Evolutionary conservation across 2,113 vertebrate genomes (phyloP).

Genomic region (Cygnus buccinator): DNA sequence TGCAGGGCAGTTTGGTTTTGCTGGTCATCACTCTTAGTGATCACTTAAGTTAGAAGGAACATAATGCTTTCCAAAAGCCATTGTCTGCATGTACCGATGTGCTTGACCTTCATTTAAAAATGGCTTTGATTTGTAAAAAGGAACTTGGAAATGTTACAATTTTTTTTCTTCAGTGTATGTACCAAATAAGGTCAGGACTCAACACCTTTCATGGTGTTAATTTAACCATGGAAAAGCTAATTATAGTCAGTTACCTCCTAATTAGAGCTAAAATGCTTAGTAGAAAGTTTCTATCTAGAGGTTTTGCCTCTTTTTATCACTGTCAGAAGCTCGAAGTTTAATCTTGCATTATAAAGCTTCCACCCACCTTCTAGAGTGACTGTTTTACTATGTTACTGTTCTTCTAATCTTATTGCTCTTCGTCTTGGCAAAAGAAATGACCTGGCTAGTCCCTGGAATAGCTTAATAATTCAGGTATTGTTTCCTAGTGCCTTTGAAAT

Average conservation of each 20-base stretch:
- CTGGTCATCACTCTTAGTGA: background rate
- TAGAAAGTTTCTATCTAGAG: background rate
- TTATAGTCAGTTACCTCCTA: background rate
- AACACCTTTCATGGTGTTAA: background rate
- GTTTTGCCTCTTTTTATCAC: background rate
- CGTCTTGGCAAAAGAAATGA: slow-evolving; percentile 13
- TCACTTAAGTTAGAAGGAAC: background rate
- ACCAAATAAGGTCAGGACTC: background rate
- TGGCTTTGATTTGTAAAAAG: background rate
- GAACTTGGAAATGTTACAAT: background rate
- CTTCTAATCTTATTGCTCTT: slow-evolving; percentile 8
- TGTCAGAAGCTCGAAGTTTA: background rate
- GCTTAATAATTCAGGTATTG: slow-evolving; percentile 32
- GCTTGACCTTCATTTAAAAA: slow-evolving; percentile 18
- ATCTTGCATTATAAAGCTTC: background rate
- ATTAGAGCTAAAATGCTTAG: background rate
- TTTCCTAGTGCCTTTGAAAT: slow-evolving; percentile 40
- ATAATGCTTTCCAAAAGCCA: background rate
- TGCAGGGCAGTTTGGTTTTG: background rate
- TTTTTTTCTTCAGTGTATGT: background rate
- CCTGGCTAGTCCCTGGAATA: background rate
- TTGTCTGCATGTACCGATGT: background rate
- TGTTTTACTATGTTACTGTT: background rate
- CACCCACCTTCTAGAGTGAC: background rate
- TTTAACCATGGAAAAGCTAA: slow-evolving; percentile 17